Evolutionary conservation across 2,113 vertebrate species (phyloP), one percentile per base, ranked within the genome.

Genomic region (Pterocles gutturalis): DNA sequence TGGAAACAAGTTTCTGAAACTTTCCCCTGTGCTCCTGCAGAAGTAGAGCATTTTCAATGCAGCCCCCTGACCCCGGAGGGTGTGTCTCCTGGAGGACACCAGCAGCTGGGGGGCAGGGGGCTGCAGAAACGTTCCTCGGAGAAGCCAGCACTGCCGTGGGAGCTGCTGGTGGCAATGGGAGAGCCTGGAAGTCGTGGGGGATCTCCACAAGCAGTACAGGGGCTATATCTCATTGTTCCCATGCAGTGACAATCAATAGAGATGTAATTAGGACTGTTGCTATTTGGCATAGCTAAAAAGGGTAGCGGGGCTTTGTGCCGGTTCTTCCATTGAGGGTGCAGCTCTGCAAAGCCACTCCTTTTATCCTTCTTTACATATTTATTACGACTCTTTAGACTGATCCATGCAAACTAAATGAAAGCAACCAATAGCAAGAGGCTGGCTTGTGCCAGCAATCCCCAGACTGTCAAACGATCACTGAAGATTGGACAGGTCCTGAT

Each of bases 401-500:
- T 98, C 97, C 97, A 90, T 97, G 97, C 97, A 98, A 97, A 98
- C 97, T 72, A 97, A 93, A 97, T 95, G 93, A 94, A 95, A 93
- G 92, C 96, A 66, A 96, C 97, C 95, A 97, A 97, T 96, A 80
- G 95, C 95, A 96, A 90, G 96, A 93, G 96, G 89, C 93, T 1
- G 58, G 69, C 96, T 95, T 93, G 91, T 97, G 94, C 95, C 97
- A 97, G 96, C 96, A 98, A 98, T 99, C 98, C 98, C 97, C 91
- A 95, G 98, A 98, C 98, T 98, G 98, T 99, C 99, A 99, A 98
- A 91, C 94, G 97, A 98, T 98, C 98, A 97, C 92, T 96, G 93
- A 98, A 98, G 98, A 98, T 98, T 98, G 98, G 98, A 98, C 98
- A 99, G 98, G 97, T 97, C 97, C 98, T 98, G 99, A 99, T 99